Conservation (phyloP, 1,140 invertebrate species). For the Heterodera carotae region DNA sequence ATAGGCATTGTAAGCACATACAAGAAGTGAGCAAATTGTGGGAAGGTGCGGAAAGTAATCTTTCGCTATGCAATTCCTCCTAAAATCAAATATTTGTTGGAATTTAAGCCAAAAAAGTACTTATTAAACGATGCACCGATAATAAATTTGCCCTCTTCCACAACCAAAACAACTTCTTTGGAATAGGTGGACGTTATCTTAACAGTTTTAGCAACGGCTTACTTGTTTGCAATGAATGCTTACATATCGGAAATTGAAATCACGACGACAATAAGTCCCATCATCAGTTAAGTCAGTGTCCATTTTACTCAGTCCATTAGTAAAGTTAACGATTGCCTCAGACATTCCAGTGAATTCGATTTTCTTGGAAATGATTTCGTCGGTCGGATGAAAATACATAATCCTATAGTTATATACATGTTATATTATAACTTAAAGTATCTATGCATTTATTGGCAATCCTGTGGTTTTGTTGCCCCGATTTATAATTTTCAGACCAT, state of each 20-base stretch:
- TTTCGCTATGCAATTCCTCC: conserved; percentile 33
- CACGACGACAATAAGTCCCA: not conserved
- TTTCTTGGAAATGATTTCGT: conserved; percentile 15
- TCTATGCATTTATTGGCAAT: no score
- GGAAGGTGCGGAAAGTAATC: conserved; percentile 44
- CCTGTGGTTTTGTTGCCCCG: no score
- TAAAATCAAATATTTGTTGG: conserved; percentile 7
- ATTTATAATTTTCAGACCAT: no score
- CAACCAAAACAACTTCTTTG: conserved; percentile 39
- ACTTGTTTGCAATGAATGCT: no score
- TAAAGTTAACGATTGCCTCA: conserved; percentile 44
- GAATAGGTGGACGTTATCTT: conserved; percentile 40
- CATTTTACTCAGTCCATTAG: conserved; percentile 18
- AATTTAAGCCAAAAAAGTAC: conserved; percentile 11
- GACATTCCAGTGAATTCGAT: conserved; percentile 45
- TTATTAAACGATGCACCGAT: conserved; percentile 41
- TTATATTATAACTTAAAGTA: not conserved
- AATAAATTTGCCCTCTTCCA: conserved; percentile 39
- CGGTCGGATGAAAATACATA: conserved; percentile 13
- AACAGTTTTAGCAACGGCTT: conserved; percentile 23
- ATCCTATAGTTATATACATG: not conserved
- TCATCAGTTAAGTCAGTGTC: not conserved
- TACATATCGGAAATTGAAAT: not conserved
- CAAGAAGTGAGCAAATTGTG: conserved; percentile 35
- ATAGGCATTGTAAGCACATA: conserved; percentile 36